Base-by-base conservation (phyloP, 92 coral and sea anemone species). In the Palythoa grandis region DNA sequence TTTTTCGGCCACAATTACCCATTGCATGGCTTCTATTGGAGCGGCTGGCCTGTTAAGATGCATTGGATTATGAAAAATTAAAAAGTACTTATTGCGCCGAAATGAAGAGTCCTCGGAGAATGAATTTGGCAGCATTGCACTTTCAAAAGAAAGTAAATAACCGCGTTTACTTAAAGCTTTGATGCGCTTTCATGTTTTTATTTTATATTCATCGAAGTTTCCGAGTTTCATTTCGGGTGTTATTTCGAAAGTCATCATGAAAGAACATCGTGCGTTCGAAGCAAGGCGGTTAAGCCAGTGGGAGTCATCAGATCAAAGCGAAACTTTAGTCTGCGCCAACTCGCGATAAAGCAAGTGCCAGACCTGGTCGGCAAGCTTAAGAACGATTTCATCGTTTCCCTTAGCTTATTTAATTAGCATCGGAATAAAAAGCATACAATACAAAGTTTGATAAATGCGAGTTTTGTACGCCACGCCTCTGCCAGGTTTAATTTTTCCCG, bases 341-440 rank as follows among this genome's bases (percentile, higher is more conserved):
- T 84, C 66, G 65, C 83, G 77, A 82, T 88, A 80, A 88, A 68
- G 82, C 78, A 82, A 87, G 89, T 73, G 86, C 88, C 88, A 83
- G 88, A 90, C 86, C 79, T 76, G 76, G 94, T 90, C 91, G 92
- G 97, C 87, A 68, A 87, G 90, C 86, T 92, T 86, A 88, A 87
- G 89, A 83, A 86, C 83, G 87, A 88, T 89, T 84, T 83, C 90
- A 89, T 67, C 93, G 93, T 82, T 90, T 88, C 87, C 91, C 88
- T 87, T 83, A 92, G 98, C 93, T 94, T 94, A 94, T 94, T 92
- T 90, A 94, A 94, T 94, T 94, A 94, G 93, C 95, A 88, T 92
- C 83, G 98, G 93, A 92, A 94, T 92, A 88, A 93, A 89, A 86
- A 83, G 73, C 76, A 85, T 87, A 94, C 95, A 94, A 94, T 90